Evolutionary conservation across 2,888 invertebrate genomes (phyloP).

Genomic region (Xylophagus ater): DNA sequence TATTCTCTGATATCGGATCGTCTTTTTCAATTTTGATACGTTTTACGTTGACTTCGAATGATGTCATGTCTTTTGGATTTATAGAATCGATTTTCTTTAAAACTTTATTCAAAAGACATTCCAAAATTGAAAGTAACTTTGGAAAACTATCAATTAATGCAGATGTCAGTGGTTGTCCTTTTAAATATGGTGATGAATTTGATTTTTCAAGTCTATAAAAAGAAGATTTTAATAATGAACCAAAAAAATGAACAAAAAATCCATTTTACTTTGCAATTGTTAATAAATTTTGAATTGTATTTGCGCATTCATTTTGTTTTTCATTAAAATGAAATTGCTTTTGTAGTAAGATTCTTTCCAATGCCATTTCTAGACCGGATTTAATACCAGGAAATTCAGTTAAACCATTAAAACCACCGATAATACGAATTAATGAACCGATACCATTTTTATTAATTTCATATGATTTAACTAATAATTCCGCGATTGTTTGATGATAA

Average conservation of each 20-base stretch:
- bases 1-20: conserved; percentile 9
- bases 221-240: not conserved
- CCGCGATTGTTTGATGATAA: conserved; percentile 37
- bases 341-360: conserved; percentile 33
- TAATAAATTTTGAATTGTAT: conserved; percentile 41
- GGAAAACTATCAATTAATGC: conserved; percentile 32
- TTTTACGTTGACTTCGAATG: conserved; percentile 1
- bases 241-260: not conserved
- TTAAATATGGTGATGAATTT: conserved; percentile 25
- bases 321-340: conserved; percentile 31
- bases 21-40: conserved; percentile 15
- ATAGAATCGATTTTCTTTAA: conserved; percentile 26
- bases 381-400: conserved; percentile 33
- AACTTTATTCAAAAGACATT: conserved; percentile 29
- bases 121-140: conserved; percentile 33
- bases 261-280: conserved; percentile 24
- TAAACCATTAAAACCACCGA: conserved; percentile 33
- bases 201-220: conserved; percentile 31
- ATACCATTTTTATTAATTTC: conserved; percentile 27
- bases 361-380: conserved; percentile 33
- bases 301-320: conserved; percentile 32
- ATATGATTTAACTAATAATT: conserved; percentile 31
- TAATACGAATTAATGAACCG: conserved; percentile 33
- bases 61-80: no score
- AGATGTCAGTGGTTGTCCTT: conserved; percentile 25